Conservation (phyloP, 1,140 invertebrate genomes). For the Aphidius ervi region DNA sequence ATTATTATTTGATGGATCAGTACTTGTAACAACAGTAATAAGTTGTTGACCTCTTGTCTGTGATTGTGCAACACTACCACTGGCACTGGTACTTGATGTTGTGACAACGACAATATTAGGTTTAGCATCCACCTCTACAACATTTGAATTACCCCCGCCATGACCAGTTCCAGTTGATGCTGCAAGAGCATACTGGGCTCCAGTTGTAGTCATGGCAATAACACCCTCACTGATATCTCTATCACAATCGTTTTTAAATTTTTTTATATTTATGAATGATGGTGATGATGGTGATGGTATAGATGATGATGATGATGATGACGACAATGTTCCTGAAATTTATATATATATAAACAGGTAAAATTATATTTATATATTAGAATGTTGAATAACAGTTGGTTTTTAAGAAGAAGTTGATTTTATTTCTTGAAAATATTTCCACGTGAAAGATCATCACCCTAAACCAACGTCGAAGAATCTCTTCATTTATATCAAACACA, state of each 20-base stretch:
- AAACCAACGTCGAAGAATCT: background rate
- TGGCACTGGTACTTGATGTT: conserved; percentile 47
- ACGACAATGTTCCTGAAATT: no score
- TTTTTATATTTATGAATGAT: conserved; percentile 31
- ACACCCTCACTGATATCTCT: conserved; percentile 45
- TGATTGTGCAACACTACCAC: conserved; percentile 40
- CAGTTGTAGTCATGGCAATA: conserved; percentile 53
- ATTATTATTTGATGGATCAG: conserved; percentile 48
- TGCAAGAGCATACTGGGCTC: conserved; percentile 51
- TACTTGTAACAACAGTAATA: conserved; percentile 49
- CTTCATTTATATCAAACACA: background rate
- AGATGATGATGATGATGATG: no score
- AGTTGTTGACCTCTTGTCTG: conserved; percentile 47
- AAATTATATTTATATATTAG: background rate
- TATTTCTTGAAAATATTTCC: conserved; percentile 3
- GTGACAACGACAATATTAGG: conserved; percentile 50
- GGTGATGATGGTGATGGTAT: background rate
- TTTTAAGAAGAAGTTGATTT: background rate
- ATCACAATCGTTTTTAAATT: conserved; percentile 39
- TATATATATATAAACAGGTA: background rate
- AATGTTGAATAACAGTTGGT: background rate
- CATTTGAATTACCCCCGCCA: conserved; percentile 41
- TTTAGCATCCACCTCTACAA: conserved; percentile 48
- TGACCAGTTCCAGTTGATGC: conserved; percentile 46
- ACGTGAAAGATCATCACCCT: conserved; percentile 4